These are phyloP conservation scores for Echinarachnius parma DNA, from an alignment of 53 echinoderm and acorn worm genomes.

Conservation along the genomic window DNA sequence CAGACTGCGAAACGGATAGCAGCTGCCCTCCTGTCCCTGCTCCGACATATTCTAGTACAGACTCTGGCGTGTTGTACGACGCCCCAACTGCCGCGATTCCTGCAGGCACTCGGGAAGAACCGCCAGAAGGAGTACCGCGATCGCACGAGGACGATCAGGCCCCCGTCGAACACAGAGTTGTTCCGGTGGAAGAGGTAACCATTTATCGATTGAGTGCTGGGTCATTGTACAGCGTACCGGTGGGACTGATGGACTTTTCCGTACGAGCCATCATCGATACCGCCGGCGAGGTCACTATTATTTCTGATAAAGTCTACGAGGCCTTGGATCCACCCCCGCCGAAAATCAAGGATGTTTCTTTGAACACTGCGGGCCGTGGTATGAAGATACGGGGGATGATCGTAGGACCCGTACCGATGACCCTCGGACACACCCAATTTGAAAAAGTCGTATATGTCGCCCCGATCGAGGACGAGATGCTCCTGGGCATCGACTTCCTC, in stretches of 20 bases:
- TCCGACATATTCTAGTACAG: too few relatives aligned
- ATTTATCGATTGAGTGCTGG: background rate
- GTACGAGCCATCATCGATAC: conserved; percentile 52
- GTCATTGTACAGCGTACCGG: background rate
- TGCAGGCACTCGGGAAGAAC: too few relatives aligned
- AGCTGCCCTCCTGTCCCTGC: too few relatives aligned
- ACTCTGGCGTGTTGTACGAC: too few relatives aligned
- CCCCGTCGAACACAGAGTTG: too few relatives aligned
- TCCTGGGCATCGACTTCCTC: conserved; percentile 51
- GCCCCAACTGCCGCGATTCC: too few relatives aligned
- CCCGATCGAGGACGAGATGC: conserved; percentile 55
- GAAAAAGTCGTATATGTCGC: conserved; percentile 24
- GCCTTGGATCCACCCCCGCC: conserved; percentile 32
- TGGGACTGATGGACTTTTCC: background rate
- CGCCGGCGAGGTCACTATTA: conserved; percentile 52
- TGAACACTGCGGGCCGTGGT: conserved; percentile 40
- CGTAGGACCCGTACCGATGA: conserved; percentile 38
- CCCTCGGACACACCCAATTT: conserved; percentile 2
- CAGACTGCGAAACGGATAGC: too few relatives aligned
- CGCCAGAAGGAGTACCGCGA: too few relatives aligned
- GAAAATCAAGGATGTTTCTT: conserved; percentile 14
- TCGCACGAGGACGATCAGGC: too few relatives aligned
- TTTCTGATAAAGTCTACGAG: conserved; percentile 38
- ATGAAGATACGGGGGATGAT: conserved; percentile 31
- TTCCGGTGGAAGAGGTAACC: background rate